Conservation (phyloP, 92 coral and sea anemone genomes). For the Porites rus region DNA sequence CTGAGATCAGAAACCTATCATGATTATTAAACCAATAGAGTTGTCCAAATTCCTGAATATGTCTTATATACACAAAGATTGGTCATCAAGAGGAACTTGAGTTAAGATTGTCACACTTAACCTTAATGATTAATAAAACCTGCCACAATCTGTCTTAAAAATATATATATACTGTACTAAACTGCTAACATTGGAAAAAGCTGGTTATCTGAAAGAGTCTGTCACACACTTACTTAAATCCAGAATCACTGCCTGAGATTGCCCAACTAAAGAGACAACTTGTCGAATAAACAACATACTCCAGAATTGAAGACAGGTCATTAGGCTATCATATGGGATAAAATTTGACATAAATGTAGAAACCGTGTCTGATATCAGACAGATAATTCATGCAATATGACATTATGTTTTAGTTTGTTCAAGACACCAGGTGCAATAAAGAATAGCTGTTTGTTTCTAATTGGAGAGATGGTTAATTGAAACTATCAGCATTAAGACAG, state of each 20-base stretch:
- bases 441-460: constrained; percentile 16
- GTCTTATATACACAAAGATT: background rate
- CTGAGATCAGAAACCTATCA: background rate
- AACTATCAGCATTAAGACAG: constrained; percentile 31
- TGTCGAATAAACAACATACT: constrained; percentile 71
- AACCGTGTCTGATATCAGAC: constrained; percentile 11
- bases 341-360: background rate
- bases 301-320: background rate
- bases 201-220: background rate
- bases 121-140: constrained; percentile 9
- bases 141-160: background rate
- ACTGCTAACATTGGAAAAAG: too few species aligned
- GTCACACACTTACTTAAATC: constrained; percentile 57
- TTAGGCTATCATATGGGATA: background rate
- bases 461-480: constrained; percentile 33
- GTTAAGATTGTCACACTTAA: background rate
- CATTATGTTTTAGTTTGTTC: constrained; percentile 15
- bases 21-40: background rate
- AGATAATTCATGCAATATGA: constrained; percentile 28
- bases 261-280: constrained; percentile 71
- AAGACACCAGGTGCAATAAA: constrained; percentile 40
- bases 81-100: background rate
- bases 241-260: constrained; percentile 50
- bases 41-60: background rate
- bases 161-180: too few species aligned